Conservation (phyloP, 2,888 invertebrate genomes). For the Caenorhabditis macrosperma region DNA sequence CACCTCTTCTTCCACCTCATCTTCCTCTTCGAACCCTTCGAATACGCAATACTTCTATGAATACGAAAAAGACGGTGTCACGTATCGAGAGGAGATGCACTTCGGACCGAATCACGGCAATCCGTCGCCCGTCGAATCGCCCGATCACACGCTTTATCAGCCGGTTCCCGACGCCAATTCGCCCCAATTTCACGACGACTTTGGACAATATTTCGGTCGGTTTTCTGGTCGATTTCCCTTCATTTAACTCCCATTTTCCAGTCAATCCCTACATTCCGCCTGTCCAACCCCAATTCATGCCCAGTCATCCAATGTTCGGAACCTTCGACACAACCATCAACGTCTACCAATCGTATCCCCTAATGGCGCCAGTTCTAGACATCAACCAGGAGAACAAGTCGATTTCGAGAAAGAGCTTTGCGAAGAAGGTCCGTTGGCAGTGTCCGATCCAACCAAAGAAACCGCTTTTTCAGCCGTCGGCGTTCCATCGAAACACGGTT, state of each 20-base stretch:
- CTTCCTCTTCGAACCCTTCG: not conserved
- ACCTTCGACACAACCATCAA: slow-evolving; percentile 21
- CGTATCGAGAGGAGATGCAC: slow-evolving; percentile 30
- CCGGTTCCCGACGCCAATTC: not conserved
- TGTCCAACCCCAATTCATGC: not conserved
- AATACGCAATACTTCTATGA: slow-evolving; percentile 14
- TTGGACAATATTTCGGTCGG: slow-evolving; percentile 46
- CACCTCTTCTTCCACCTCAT: slow-evolving; percentile 19
- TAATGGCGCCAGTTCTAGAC: not conserved
- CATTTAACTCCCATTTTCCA: not conserved
- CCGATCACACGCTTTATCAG: slow-evolving; percentile 1
- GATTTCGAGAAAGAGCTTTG: not conserved
- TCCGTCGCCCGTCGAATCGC: slow-evolving; percentile 14
- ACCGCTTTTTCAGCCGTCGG: slow-evolving; percentile 15
- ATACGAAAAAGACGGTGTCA: slow-evolving; percentile 22
- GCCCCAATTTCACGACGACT: slow-evolving; percentile 21
- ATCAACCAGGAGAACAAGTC: not conserved
- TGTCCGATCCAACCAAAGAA: too few relatives aligned
- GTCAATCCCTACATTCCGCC: not conserved
- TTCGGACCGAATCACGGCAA: slow-evolving; percentile 33
- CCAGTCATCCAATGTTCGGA: slow-evolving; percentile 27
- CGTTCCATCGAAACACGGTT: slow-evolving; percentile 30
- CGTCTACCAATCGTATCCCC: not conserved
- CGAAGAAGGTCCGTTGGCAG: slow-evolving; percentile 21
- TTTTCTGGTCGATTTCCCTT: not conserved